Evolutionary conservation across 1,140 invertebrate genomes (phyloP), one percentile per base, ranked within the genome.

Genomic region (Ips nitidus): DNA sequence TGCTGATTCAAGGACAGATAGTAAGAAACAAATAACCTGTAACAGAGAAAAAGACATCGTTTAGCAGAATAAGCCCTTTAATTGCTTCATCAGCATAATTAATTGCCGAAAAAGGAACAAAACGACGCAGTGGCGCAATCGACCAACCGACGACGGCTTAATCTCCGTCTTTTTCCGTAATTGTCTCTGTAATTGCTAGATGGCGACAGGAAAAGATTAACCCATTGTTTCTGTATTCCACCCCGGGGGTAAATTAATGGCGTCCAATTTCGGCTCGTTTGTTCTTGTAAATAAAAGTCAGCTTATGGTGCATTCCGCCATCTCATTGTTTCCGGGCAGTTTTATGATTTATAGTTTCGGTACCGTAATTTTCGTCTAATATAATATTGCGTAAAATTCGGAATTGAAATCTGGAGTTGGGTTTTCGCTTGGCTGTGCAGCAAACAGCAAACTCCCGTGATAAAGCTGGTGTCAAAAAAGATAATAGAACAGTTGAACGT

Each of bases 401-500:
- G 22, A 22, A 22, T 22, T 22, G 22, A 22, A 22, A 22, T 22
- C 22, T 22, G 22, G 22, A 22, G 22, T 22, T 22, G 22, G 45
- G 7, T 50, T 50, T 55, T 55, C 52, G 37, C 52, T 55, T 37
- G 8, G 37, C 52, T 55, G 52, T 55, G 37, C 37, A 36, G n/a
- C 37, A 55, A 36, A 37, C 37, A 5, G n/a, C n/a, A 38, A 2
- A 55, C 45, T 50, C n/a, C 73, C 71, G 62, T 75, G 78, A 79
- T 79, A 79, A 79, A 78, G 66, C 71, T 66, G 63, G 66, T 76
- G 78, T 76, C 77, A 76, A 76, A 77, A 22, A 77, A 78, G 77
- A 79, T 79, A 79, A 79, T 78, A 75, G 77, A 75, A 79, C 74
- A 78, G 75, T 78, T 76, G 76, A 78, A 76, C 73, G 78, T 75